Base-by-base conservation (phyloP, 2,888 invertebrate species). In the Hydriomena furcata region DNA sequence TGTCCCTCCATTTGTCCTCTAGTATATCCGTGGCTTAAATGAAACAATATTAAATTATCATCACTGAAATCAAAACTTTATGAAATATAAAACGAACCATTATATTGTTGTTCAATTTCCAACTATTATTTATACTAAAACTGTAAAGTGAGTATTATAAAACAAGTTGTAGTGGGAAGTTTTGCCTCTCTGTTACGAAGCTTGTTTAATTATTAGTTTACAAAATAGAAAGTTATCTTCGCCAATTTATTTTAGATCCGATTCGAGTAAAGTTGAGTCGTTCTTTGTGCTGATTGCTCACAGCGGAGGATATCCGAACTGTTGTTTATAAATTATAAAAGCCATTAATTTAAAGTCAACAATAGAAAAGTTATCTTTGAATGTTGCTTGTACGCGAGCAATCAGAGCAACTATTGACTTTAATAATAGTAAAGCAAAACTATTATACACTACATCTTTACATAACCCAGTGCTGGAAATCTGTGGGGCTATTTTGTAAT, bases 321-420 rank as follows among this genome's bases (percentile, higher is more conserved):
- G 67, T 63, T 76, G 72, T 78, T 81, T 81, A 75, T 78, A 68
- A 73, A 76, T 78, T 76, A 71, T 68, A 69, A 78, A 79, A 80
- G 84, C 85, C 86, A 87, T 88, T 86, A 86, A 87, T 86, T 84
- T 75, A 71, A 73, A 79, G 74, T 80, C 68, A 75, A 88, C 88
- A 88, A 88, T 86, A 77, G 84, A 81, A 84, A 87, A 87, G 76
- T 86, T 85, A 71, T 60, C 66, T 69, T 80, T 82, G 77, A 32
- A 32, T 13, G 8, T 21, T 13, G 11, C 8, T 12, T 37, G 11
- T 28, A 12, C 11, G 42, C 46, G 32, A 8, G 42, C 46, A 11
- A 52, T 23, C 17, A n/a, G 31, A 30, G 46, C 17, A 32, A 37
- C 24, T 35, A 20, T 12, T 21, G 2, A 7, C 34, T 24, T 7